Conservation (phyloP, 2,113 vertebrate species). For the Suncus etruscus region DNA sequence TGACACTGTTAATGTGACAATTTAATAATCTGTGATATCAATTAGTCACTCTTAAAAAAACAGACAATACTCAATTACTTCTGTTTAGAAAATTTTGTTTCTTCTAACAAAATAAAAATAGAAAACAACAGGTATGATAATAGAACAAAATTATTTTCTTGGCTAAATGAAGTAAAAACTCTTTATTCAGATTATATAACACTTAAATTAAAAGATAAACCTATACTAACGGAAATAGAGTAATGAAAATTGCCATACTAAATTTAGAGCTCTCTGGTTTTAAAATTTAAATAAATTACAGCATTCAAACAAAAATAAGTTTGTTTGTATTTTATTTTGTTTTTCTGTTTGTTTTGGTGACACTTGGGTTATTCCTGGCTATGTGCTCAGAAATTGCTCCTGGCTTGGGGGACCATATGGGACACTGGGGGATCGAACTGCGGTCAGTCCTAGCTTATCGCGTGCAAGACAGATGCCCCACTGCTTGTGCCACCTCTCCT, state of each 20-base stretch:
- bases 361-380: too few species aligned
- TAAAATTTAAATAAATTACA: constrained; percentile 49
- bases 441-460: too few species aligned
- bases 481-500: too few species aligned
- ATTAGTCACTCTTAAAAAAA: not conserved
- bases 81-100: constrained; percentile 15
- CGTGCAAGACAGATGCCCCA: too few species aligned
- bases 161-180: constrained; percentile 30
- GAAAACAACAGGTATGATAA: constrained; percentile 49
- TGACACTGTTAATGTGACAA: not conserved
- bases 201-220: constrained; percentile 28
- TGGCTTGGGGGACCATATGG: too few species aligned
- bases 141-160: constrained; percentile 37
- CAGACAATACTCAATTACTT: constrained; percentile 1
- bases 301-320: constrained; percentile 52
- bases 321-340: not conserved
- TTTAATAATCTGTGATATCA: not conserved
- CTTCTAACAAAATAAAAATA: constrained; percentile 57
- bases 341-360: too few species aligned
- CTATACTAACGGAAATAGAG: constrained; percentile 39
- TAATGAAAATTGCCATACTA: constrained; percentile 34
- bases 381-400: too few species aligned
- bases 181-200: constrained; percentile 29
- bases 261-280: constrained; percentile 15
- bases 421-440: too few species aligned